These are phyloP conservation scores for Gastrophysa polygoni DNA, from an alignment of 2,888 invertebrate genomes.

Conservation along the genomic window DNA sequence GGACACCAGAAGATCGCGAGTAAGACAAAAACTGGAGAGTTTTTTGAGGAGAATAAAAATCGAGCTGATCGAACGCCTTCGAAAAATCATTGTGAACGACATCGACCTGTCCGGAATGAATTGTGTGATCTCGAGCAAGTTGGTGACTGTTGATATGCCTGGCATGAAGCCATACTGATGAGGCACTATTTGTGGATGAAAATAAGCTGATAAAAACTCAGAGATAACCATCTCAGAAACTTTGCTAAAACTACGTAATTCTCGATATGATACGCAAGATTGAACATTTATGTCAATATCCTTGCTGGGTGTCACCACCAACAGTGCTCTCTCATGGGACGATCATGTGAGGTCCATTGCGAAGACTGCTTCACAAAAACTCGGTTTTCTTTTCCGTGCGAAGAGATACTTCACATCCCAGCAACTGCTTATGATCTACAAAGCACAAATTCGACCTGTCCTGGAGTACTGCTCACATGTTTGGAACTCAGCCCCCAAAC, in stretches of 20 bases:
- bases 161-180: conserved; percentile 3
- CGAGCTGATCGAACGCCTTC: conserved; percentile 2
- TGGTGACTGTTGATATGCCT: conserved; percentile 7
- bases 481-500: no score
- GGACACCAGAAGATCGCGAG: background rate
- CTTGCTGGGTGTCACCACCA: no score
- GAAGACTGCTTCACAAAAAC: no score
- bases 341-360: no score
- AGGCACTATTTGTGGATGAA: background rate
- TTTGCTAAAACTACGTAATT: conserved; percentile 14
- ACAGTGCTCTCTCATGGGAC: no score
- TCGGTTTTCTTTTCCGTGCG: no score
- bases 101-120: conserved; percentile 7
- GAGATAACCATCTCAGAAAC: no score
- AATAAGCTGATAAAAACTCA: background rate
- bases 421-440: no score
- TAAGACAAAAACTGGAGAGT: background rate
- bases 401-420: no score
- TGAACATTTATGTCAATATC: conserved; percentile 14
- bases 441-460: no score
- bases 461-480: no score
- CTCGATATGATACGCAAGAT: conserved; percentile 9
- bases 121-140: conserved; percentile 6
- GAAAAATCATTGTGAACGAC: no score
- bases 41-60: background rate